These are phyloP conservation scores for Stichopus horrens DNA, from an alignment of 53 echinoderm and acorn worm genomes.

Conservation along the genomic window DNA sequence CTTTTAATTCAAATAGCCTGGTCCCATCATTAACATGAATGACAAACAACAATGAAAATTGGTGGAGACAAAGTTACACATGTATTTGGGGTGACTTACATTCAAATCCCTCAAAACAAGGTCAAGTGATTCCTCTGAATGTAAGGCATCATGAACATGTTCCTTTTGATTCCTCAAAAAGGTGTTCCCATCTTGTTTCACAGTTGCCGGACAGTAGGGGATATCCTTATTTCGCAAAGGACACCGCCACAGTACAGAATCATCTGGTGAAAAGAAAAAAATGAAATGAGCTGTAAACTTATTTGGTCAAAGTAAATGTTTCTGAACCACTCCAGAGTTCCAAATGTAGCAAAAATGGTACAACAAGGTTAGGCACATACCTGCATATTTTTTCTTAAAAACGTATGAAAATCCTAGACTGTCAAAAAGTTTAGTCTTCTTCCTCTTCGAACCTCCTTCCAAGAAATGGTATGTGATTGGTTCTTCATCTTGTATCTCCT, in stretches of 20 bases:
- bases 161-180: not conserved
- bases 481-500: not conserved
- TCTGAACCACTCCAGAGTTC: too few relatives aligned
- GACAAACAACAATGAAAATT: too few relatives aligned
- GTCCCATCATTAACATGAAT: too few relatives aligned
- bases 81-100: too few relatives aligned
- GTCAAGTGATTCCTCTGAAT: too few relatives aligned
- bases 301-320: too few relatives aligned
- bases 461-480: not conserved
- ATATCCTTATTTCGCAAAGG: not conserved
- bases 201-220: not conserved
- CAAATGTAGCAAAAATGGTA: too few relatives aligned
- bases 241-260: not conserved
- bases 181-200: not conserved
- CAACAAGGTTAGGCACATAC: not conserved
- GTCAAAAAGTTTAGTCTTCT: constrained; percentile 25
- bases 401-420: constrained; percentile 26
- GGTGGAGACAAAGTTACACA: too few relatives aligned
- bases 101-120: too few relatives aligned
- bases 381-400: constrained; percentile 20
- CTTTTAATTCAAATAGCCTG: too few relatives aligned
- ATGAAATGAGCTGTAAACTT: not conserved
- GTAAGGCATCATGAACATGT: not conserved
- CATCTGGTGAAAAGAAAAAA: not conserved
- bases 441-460: constrained; percentile 1